Evolutionary conservation across 2,797 vertebrate species (phyloP), one percentile per base, ranked within the genome.

Genomic region (Alca torda): DNA sequence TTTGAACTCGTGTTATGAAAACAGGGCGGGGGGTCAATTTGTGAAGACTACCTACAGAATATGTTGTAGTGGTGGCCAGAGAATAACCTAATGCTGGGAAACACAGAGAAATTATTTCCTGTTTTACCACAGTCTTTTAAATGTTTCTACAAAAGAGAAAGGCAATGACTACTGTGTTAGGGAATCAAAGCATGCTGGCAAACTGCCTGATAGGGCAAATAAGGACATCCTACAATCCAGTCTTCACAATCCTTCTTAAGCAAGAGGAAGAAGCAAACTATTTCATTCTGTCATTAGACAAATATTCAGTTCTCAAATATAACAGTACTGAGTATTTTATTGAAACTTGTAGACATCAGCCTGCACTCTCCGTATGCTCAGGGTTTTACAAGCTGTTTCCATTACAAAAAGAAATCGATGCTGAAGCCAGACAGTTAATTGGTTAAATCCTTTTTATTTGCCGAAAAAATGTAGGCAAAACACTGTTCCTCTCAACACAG

Each of bases 391-490:
- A 82, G 59, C 81, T 92, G 63, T 95, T 96, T 89, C 65, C 39
- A 45, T 95, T 89, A 89, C 53, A 67, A 50, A 85, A 86, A 4
- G 31, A 84, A 31, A 69, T 43, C 4, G 3, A 24, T 73, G 26
- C 57, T 76, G 48, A 64, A 81, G 69, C 50, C 80, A 86, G 39
- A 61, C 31, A 89, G 45, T 56, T 92, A 90, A 77, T 84, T 91
- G 53, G 54, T 90, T 81, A 82, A 93, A 86, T 86, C 18, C 16
- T 89, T 90, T 87, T 87, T 74, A 63, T 92, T 95, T 89, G 92
- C 65, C 41, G 10, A 74, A 75, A 88, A 54, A 90, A 37, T 7
- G 25, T 53, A 70, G 51, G 16, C 43, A 79, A 92, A 93, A 67
- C 46, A 84, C 25, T 35, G 6, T 85, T 93, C 23, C n/a, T 20